phyloP scores from a whole-genome alignment of 2,888 invertebrate species.

The Siphonodentalium dalli region DNA sequence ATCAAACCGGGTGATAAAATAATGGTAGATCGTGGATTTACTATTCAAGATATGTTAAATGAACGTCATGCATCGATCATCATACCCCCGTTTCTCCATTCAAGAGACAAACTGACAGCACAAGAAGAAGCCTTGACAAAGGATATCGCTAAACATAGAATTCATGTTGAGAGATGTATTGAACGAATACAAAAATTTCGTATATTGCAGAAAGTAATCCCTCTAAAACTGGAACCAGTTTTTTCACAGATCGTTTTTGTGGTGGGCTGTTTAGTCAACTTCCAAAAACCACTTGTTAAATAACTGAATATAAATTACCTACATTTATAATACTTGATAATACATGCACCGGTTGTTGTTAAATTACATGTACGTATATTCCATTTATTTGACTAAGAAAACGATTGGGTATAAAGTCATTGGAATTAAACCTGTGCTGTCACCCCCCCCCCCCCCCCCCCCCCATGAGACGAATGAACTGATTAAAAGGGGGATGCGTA shows the following conservation, averaged over 20 bases:
- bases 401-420: too few species aligned
- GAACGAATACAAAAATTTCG: slow-evolving; percentile 5
- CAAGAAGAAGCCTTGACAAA: slow-evolving; percentile 3
- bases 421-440: too few species aligned
- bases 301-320: too few species aligned
- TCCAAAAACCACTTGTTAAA: neutral
- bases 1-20: slow-evolving; percentile 11
- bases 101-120: neutral
- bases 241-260: slow-evolving; percentile 4
- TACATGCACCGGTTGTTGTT: too few species aligned
- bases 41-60: slow-evolving; percentile 8
- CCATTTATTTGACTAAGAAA: too few species aligned
- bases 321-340: too few species aligned
- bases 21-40: slow-evolving; percentile 15
- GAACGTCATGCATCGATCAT: neutral
- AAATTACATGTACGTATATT: too few species aligned
- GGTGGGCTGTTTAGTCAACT: slow-evolving; percentile 1
- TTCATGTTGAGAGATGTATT: slow-evolving; percentile 8
- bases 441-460: too few species aligned
- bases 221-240: neutral
- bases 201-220: neutral
- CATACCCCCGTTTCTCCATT: neutral
- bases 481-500: too few species aligned
- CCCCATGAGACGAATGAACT: too few species aligned
- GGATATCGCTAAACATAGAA: slow-evolving; percentile 4